A percentile compares a stretch with the other conserved stretches of the same genome.
phyloP scores from a whole-genome alignment of 1,140 invertebrate genomes.

The Catajapyx aquilonaris region DNA sequence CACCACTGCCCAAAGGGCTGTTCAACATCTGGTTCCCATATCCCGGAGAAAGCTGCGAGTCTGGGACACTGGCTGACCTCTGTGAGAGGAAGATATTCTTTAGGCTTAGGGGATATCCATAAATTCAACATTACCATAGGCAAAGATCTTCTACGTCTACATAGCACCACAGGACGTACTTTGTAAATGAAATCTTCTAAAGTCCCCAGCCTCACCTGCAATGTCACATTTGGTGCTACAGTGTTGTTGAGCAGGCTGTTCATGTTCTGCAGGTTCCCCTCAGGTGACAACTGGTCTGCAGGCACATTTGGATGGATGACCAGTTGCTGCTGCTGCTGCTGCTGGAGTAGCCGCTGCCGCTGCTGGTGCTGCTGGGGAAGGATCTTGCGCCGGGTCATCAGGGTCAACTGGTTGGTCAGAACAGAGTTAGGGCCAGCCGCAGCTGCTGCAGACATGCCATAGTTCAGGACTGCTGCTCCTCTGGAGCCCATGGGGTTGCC shows the following conservation, averaged over 20 bases:
- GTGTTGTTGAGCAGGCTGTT: slow-evolving; percentile 53
- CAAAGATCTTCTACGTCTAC: slow-evolving; percentile 1
- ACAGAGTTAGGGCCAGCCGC: slow-evolving; percentile 2
- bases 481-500: slow-evolving; percentile 3
- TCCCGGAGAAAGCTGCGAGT: slow-evolving; percentile 45
- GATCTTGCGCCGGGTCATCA: slow-evolving; percentile 1
- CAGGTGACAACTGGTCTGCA: slow-evolving; percentile 29
- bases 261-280: slow-evolving; percentile 45
- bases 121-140: slow-evolving; percentile 5
- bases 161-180: slow-evolving; percentile 3
- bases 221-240: slow-evolving; percentile 58
- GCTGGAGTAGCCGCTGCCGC: slow-evolving; percentile 35
- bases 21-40: slow-evolving; percentile 20
- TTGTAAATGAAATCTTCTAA: slow-evolving; percentile 1
- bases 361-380: slow-evolving; percentile 23
- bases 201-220: slow-evolving; percentile 25
- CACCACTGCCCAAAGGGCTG: slow-evolving; percentile 7
- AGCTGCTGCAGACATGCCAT: slow-evolving; percentile 12
- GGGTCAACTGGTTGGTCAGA: neutral
- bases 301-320: slow-evolving; percentile 40
- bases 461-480: slow-evolving; percentile 11
- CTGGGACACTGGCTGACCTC: slow-evolving; percentile 40
- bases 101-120: neutral
- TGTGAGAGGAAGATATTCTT: slow-evolving; percentile 19
- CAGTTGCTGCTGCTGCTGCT: slow-evolving; percentile 46